Conservation (phyloP, 1,140 invertebrate genomes). For the Apis dorsata region DNA sequence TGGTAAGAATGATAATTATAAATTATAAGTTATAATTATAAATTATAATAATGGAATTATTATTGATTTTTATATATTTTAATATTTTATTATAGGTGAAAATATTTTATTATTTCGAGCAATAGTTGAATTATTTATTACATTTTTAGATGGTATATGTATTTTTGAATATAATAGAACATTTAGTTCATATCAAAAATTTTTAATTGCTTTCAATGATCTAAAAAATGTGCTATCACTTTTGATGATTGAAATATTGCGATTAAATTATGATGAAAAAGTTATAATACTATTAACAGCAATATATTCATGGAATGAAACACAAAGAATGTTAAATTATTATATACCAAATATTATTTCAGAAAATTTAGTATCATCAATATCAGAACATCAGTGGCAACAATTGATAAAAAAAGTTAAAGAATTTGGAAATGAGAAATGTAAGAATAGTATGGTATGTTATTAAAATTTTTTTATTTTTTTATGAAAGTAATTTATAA, state of each 20-base stretch:
- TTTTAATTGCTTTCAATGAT: slow-evolving; percentile 60
- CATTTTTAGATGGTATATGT: slow-evolving; percentile 60
- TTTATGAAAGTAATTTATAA: not conserved
- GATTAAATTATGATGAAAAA: slow-evolving; percentile 45
- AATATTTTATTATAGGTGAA: slow-evolving; percentile 59
- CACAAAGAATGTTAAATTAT: slow-evolving; percentile 58
- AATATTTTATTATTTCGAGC: slow-evolving; percentile 57
- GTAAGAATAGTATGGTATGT: slow-evolving; percentile 63
- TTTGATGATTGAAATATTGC: slow-evolving; percentile 54
- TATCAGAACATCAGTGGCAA: slow-evolving; percentile 58
- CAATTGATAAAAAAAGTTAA: slow-evolving; percentile 59
- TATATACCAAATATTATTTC: slow-evolving; percentile 51
- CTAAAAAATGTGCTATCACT: slow-evolving; percentile 58
- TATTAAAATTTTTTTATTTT: slow-evolving; percentile 24
- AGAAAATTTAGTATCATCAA: slow-evolving; percentile 44
- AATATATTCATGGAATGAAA: slow-evolving; percentile 57
- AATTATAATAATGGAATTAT: not conserved
- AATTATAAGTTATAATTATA: slow-evolving; percentile 11
- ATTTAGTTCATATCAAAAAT: slow-evolving; percentile 60
- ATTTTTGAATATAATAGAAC: slow-evolving; percentile 62
- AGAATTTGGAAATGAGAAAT: slow-evolving; percentile 51
- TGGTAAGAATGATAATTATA: slow-evolving; percentile 33
- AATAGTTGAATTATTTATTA: slow-evolving; percentile 61
- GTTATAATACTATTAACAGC: slow-evolving; percentile 57
- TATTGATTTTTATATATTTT: slow-evolving; percentile 32